Conservation (phyloP, 64 coral and sea anemone genomes). For the Montipora efflorescens region DNA sequence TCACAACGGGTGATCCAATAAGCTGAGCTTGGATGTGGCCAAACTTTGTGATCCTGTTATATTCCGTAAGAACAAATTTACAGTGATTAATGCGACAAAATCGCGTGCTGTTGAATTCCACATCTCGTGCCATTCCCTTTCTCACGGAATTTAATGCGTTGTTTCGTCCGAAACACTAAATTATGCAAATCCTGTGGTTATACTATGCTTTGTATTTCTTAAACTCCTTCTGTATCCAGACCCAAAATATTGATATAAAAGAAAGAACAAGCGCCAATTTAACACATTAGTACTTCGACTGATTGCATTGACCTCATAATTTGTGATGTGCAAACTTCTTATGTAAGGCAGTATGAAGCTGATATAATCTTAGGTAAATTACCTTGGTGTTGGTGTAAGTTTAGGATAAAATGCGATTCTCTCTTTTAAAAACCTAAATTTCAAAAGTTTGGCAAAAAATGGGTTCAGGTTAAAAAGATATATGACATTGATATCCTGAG, state of each 20-base stretch:
- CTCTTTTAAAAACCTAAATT: too few species aligned
- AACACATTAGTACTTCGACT: too few species aligned
- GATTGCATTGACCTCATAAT: too few species aligned
- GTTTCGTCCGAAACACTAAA: slow-evolving; percentile 36
- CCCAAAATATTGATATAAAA: neutral
- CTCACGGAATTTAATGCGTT: neutral
- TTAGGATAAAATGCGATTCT: too few species aligned
- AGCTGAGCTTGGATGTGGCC: neutral
- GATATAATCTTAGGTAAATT: too few species aligned
- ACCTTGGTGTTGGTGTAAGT: too few species aligned
- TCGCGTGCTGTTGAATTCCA: neutral
- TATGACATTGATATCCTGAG: too few species aligned
- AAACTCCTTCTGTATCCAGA: slow-evolving; percentile 10
- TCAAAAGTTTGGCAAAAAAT: too few species aligned
- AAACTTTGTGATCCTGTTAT: neutral
- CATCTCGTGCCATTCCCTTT: neutral
- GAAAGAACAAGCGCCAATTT: neutral
- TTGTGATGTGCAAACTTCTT: too few species aligned
- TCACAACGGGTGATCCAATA: slow-evolving; percentile 11
- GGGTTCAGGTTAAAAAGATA: too few species aligned
- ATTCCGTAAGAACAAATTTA: neutral
- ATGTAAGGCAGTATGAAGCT: too few species aligned
- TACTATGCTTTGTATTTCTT: neutral
- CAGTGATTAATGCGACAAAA: neutral
- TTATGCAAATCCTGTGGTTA: slow-evolving; percentile 37